A percentile compares a stretch with the other conserved stretches of the same genome.
phyloP scores from a whole-genome alignment of 2,113 vertebrate species.

The Uropsilus gracilis region DNA sequence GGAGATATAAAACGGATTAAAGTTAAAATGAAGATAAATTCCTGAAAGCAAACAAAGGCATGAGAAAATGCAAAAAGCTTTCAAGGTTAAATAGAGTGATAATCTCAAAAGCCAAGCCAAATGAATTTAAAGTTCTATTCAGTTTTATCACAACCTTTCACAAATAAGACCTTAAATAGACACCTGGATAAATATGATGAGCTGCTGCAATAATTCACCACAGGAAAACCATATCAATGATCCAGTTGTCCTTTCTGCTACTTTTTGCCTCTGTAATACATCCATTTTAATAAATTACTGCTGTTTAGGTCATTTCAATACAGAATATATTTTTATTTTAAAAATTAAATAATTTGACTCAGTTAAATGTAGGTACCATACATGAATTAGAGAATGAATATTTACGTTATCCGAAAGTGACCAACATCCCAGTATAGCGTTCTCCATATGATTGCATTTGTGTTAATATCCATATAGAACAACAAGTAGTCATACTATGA shows the following conservation, averaged over 20 bases:
- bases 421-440: neutral
- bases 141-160: conserved; percentile 51
- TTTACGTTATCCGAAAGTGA: conserved; percentile 1
- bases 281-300: conserved; percentile 4
- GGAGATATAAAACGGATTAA: conserved; percentile 72
- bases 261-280: neutral
- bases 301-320: neutral
- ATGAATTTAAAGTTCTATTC: conserved; percentile 72
- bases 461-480: neutral
- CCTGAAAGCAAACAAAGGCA: conserved; percentile 78
- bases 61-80: conserved; percentile 74
- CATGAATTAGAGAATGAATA: conserved; percentile 15
- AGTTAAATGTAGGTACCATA: neutral
- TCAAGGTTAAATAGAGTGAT: conserved; percentile 78
- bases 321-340: conserved; percentile 34
- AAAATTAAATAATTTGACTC: neutral
- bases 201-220: neutral
- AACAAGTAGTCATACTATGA: neutral
- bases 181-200: conserved; percentile 12
- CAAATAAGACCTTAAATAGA: conserved; percentile 48
- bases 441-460: neutral
- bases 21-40: conserved; percentile 80
- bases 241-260: neutral
- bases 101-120: conserved; percentile 76
- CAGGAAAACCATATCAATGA: neutral